Conservation (phyloP, 2,797 vertebrate species). For the Ficedula albicollis region DNA sequence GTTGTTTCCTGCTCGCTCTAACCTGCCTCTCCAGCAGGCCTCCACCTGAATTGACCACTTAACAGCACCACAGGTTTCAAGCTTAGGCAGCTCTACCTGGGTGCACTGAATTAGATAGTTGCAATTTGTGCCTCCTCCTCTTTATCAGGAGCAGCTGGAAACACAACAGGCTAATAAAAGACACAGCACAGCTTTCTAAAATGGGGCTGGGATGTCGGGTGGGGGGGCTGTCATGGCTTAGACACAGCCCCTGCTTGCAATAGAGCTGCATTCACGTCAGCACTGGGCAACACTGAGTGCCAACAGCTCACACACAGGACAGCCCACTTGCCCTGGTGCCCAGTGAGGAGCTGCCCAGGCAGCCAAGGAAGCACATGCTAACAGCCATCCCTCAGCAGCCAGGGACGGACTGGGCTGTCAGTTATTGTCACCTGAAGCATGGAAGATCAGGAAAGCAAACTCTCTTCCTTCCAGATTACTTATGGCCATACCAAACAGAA, state of each 20-base stretch:
- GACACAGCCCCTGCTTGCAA: neutral
- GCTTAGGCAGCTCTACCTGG: slow-evolving; percentile 17
- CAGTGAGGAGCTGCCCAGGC: neutral
- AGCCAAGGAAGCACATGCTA: neutral
- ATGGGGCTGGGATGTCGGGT: neutral
- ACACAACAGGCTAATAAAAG: neutral
- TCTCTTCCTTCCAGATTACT: neutral
- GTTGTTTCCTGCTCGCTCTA: neutral
- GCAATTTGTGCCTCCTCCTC: neutral
- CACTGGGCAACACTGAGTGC: neutral
- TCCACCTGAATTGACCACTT: slow-evolving; percentile 18
- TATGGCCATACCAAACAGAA: neutral
- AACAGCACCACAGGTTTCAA: slow-evolving; percentile 22
- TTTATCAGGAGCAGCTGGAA: slow-evolving; percentile 17
- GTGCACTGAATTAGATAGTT: neutral
- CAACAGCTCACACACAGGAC: neutral
- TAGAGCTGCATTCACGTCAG: neutral
- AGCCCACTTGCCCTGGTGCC: neutral
- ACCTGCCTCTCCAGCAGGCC: neutral
- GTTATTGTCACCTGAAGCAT: neutral
- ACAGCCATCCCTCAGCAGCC: neutral
- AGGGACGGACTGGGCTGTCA: neutral
- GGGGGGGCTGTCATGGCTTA: neutral
- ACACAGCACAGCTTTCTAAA: neutral
- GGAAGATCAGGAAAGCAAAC: neutral